Percentiles rank a stretch among this genome's conserved stretches.
These are phyloP conservation scores for Agrypnia vestita DNA, from an alignment of 1,140 invertebrate species.

Conservation along the genomic window DNA sequence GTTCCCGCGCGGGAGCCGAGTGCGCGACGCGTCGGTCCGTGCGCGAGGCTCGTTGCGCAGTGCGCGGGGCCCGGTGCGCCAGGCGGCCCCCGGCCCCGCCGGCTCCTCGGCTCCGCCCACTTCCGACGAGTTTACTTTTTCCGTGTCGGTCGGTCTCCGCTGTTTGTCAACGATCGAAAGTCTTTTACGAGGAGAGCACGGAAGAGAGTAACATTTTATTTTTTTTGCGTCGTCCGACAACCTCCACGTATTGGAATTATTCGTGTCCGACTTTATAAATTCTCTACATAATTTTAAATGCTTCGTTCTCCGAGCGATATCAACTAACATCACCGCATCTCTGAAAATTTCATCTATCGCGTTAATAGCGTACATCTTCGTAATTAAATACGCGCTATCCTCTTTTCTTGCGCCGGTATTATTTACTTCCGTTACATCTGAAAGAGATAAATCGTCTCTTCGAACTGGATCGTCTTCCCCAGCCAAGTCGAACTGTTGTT, in stretches of 20 bases:
- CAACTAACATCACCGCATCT: background rate
- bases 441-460: background rate
- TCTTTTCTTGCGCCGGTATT: no score
- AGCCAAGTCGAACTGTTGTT: slow-evolving; percentile 7
- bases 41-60: slow-evolving; percentile 14
- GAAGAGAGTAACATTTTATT: background rate
- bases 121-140: background rate
- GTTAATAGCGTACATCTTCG: background rate
- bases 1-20: background rate
- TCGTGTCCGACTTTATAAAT: no score
- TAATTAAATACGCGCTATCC: background rate
- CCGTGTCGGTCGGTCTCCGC: background rate
- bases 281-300: background rate
- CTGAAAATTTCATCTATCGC: background rate
- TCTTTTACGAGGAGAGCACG: background rate
- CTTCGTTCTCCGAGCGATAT: background rate
- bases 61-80: background rate
- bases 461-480: background rate
- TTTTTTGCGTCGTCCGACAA: background rate
- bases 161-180: background rate
- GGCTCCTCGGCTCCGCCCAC: background rate
- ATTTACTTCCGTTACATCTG: no score
- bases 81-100: background rate
- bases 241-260: no score
- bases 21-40: slow-evolving; percentile 8